Evolutionary conservation across 2,113 vertebrate genomes (phyloP).

Genomic region (Acanthochromis polyacanthus): DNA sequence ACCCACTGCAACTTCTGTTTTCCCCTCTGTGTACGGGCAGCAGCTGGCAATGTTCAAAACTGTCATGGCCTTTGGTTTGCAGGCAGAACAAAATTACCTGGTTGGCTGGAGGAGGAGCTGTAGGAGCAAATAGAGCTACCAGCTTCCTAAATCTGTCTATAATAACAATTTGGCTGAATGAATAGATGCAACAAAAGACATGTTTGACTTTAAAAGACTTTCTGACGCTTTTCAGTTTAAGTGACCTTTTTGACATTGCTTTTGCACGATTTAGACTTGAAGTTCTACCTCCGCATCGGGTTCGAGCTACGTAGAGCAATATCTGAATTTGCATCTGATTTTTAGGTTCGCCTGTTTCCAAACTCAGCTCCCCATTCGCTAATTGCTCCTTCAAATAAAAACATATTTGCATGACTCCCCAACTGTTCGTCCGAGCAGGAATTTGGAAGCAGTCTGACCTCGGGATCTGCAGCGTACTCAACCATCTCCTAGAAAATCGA

Average conservation of each 20-base stretch:
- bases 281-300: neutral
- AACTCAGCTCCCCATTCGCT: neutral
- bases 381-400: constrained; percentile 9
- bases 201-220: neutral
- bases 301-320: neutral
- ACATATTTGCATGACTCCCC: constrained; percentile 4
- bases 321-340: constrained; percentile 4
- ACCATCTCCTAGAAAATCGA: constrained; percentile 9
- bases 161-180: constrained; percentile 28
- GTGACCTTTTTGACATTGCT: neutral
- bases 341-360: neutral
- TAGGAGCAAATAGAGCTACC: constrained; percentile 36
- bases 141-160: constrained; percentile 33
- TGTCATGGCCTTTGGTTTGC: constrained; percentile 58
- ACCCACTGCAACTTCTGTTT: constrained; percentile 52
- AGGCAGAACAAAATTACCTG: constrained; percentile 57
- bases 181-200: neutral
- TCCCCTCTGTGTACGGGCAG: constrained; percentile 40
- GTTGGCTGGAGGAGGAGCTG: constrained; percentile 37
- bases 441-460: neutral
- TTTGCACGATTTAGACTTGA: neutral
- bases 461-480: neutral
- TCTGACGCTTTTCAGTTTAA: neutral
- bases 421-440: neutral
- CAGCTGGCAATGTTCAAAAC: constrained; percentile 60